Evolutionary conservation across 2,888 invertebrate genomes (phyloP), one percentile per base, ranked within the genome.

Genomic region (Megaustenia siamemsis): DNA sequence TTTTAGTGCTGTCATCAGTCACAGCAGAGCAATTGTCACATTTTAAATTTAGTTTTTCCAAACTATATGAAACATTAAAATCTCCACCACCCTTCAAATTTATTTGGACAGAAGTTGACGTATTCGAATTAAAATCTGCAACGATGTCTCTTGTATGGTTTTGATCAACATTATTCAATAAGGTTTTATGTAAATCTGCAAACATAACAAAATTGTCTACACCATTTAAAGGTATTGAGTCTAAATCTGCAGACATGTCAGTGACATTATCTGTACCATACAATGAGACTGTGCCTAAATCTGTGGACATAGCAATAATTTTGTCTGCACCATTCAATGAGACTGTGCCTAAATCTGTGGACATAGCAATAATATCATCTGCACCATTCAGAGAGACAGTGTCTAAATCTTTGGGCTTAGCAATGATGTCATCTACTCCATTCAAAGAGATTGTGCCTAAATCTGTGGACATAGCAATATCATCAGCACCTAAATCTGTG

Each of bases 81-180:
- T 63, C 78, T 38, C 76, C 76, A 60, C 78, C 45, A 63, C 40
- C 77, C 18, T 38, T 77, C 38, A 56, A 35, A 77, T 77, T 35
- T 32, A 3, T 49, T 0, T 18, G 18, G 1, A 32, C 2, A 18
- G 32, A n/a, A 5, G 49, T 35, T 73, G 28, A 32, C 18, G 32
- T 15, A 28, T 2, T 45, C 32, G 66, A 28, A 28, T 15, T 5
- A 66, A 66, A n/a, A 66, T 66, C 56, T 24, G 18, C 21, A 24
- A n/a, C 5, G 21, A 21, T 5, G n/a, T 24, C 18, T 5, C 12
- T n/a, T 5, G 21, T n/a, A 53, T 21, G 10, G n/a, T 56, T n/a
- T 15, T n/a, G n/a, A n/a, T n/a, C n/a, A n/a, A n/a, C n/a, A n/a
- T n/a, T n/a, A n/a, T n/a, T n/a, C n/a, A n/a, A n/a, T n/a, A n/a